Base-by-base conservation (phyloP, 2,888 invertebrate species). In the Mechanitis messenoides region DNA sequence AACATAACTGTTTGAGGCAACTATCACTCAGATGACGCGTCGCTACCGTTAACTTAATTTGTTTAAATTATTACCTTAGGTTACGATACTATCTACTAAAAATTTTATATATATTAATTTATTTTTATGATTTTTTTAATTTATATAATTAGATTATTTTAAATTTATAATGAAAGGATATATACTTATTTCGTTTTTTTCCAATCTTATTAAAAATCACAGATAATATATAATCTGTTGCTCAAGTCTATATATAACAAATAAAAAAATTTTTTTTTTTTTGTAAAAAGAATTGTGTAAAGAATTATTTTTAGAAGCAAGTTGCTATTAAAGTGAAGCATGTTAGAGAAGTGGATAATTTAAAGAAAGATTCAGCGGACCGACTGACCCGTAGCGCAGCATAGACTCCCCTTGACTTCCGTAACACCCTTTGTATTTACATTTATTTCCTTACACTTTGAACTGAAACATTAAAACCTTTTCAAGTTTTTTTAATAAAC, bases 21-120 rank as follows among this genome's bases (percentile, higher is more conserved):
- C 82, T 80, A 81, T 78, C 78, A 75, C 77, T 76, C 76, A 76
- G 68, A 68, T 69, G 68, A 65, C 64, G 74, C 76, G 66, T 62
- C 69, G 61, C 64, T 60, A 67, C 64, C 63, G 64, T 74, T 74
- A 69, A 69, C 69, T 69, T 69, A 85, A 89, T 87, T 85, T 87
- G 81, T 85, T 83, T 81, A 76, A 80, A 83, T 88, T 87, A 87
- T 87, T 87, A 85, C 78, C 80, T 85, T 85, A 85, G 85, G 85
- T 81, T 78, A 79, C 78, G 77, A 79, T 77, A 77, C 74, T 72
- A 73, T 74, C 70, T 66, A 20, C 20, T 20, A 20, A 20, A 20
- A 20, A 20, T 20, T 20, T 20, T 20, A 20, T 20, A 20, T 20
- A 20, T 20, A 20, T 20, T 20, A 20, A 20, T 20, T 20, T 20